phyloP scores from a whole-genome alignment of 2,797 vertebrate genomes.

The Acanthurus leucopareius region DNA sequence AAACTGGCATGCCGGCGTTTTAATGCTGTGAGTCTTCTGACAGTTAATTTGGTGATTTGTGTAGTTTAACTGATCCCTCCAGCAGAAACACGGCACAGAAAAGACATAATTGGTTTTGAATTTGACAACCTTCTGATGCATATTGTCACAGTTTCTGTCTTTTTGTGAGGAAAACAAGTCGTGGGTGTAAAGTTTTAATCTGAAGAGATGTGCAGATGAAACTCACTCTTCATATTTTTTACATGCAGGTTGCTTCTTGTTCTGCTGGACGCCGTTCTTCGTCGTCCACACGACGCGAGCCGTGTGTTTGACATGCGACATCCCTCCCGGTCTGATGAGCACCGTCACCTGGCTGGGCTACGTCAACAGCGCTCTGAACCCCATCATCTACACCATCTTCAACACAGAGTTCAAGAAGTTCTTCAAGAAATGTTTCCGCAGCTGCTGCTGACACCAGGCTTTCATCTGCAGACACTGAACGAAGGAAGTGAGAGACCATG shows the following conservation, averaged over 20 bases:
- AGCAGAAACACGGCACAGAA: neutral
- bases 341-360: constrained; percentile 97
- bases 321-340: constrained; percentile 90
- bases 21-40: neutral
- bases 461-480: neutral
- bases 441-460: constrained; percentile 77
- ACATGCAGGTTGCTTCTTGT: constrained; percentile 90
- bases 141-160: neutral
- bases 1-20: neutral
- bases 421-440: constrained; percentile 90
- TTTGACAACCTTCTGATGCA: neutral
- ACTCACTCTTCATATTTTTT: neutral
- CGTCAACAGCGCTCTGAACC: constrained; percentile 96
- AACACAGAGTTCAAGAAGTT: constrained; percentile 93
- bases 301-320: constrained; percentile 87
- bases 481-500: neutral
- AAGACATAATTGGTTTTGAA: neutral
- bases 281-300: constrained; percentile 93
- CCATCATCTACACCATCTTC: constrained; percentile 95
- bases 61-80: neutral
- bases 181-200: neutral
- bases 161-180: neutral
- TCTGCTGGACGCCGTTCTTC: constrained; percentile 98
- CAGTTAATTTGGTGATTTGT: neutral
- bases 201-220: neutral